Evolutionary conservation across 2,797 vertebrate genomes (phyloP).

Genomic region (Urophycis tenuis): DNA sequence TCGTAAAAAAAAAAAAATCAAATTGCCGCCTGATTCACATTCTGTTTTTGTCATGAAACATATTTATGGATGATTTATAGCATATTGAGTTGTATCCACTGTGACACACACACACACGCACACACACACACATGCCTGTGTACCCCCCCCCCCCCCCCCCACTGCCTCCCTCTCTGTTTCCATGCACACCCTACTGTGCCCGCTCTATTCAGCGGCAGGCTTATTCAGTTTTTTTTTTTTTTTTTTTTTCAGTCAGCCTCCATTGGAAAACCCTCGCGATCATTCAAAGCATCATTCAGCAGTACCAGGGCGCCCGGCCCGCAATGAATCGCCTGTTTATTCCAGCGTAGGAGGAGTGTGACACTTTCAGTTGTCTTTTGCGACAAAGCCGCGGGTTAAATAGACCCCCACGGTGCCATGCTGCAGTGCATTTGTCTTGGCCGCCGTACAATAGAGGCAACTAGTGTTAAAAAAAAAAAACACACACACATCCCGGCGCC

Average conservation of each 20-base stretch:
- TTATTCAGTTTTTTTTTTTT: constrained; percentile 58
- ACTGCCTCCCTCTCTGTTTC: neutral
- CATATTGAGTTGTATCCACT: neutral
- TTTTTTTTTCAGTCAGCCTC: constrained; percentile 57
- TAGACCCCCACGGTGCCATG: constrained; percentile 41
- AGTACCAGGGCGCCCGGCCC: constrained; percentile 33
- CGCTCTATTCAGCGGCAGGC: constrained; percentile 56
- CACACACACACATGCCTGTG: constrained; percentile 20
- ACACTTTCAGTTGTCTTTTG: constrained; percentile 61
- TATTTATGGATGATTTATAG: constrained; percentile 3
- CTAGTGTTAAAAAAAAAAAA: constrained; percentile 20
- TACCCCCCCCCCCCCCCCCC: constrained; percentile 19
- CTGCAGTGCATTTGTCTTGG: constrained; percentile 53
- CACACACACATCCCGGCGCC: constrained; percentile 21
- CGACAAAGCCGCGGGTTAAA: constrained; percentile 50
- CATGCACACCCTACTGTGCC: constrained; percentile 40
- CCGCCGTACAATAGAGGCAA: constrained; percentile 35
- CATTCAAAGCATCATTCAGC: constrained; percentile 45
- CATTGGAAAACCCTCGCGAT: constrained; percentile 50
- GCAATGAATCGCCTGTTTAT: constrained; percentile 67
- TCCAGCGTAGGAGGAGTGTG: constrained; percentile 51
- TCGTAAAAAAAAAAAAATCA: neutral
- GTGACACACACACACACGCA: neutral
- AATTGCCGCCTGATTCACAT: neutral
- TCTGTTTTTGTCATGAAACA: neutral